phyloP scores from a whole-genome alignment of 2,888 invertebrate genomes.

The Troides aeacus region DNA sequence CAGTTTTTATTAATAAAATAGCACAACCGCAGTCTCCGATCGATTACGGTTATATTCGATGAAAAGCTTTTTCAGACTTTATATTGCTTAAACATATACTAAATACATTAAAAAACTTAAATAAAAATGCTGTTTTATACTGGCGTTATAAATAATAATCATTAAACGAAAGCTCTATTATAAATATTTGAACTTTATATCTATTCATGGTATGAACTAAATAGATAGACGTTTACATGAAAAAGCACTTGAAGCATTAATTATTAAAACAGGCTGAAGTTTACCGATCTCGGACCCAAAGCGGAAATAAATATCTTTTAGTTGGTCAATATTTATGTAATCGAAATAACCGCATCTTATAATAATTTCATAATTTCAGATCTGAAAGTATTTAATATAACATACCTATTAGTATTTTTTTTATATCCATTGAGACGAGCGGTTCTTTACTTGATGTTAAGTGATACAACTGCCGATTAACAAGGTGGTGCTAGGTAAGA shows the following conservation, averaged over 20 bases:
- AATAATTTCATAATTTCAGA: neutral
- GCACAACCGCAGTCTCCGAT: constrained; percentile 33
- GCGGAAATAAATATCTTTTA: neutral
- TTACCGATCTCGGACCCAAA: neutral
- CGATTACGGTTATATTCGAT: neutral
- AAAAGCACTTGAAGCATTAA: neutral
- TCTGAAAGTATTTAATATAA: neutral
- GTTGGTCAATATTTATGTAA: neutral
- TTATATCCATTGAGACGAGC: neutral
- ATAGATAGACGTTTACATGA: neutral
- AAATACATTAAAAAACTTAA: no score
- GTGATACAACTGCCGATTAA: no score
- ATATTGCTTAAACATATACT: no score
- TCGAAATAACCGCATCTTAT: neutral
- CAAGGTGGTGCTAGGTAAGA: no score
- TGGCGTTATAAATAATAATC: no score
- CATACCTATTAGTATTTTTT: neutral
- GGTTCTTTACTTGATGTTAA: no score
- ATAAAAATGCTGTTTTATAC: no score
- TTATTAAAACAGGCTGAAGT: constrained; percentile 2
- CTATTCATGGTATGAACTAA: neutral
- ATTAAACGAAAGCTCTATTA: no score
- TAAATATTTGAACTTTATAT: no score
- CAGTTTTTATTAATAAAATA: constrained; percentile 1
- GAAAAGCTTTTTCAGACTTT: no score